Evolutionary conservation across 1,140 invertebrate genomes (phyloP), one percentile per base, ranked within the genome.

Genomic region (Euschistus heros): DNA sequence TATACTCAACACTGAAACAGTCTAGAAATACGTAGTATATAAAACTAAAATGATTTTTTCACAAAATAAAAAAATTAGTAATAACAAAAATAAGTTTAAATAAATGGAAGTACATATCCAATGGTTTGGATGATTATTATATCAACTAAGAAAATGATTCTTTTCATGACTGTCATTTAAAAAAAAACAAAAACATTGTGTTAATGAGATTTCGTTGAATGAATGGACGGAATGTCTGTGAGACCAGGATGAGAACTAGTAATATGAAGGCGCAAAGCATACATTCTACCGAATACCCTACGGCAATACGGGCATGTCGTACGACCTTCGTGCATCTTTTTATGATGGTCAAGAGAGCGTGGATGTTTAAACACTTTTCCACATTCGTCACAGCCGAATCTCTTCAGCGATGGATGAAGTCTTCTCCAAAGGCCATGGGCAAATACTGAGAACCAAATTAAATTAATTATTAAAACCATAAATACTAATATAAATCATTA

Each of bases 301-400:
- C 79, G 77, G 68, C 82, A 84, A 67, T 82, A 79, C 26, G 81
- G 81, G 66, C 82, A 84, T 70, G 80, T 80, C 10, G 82, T 87
- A 75, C 87, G 85, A 42, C 87, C 87, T 61, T 84, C 85, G 73
- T 89, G 87, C 66, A 85, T 83, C 72, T 87, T 81, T 73, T 86
- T 86, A 72, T 89, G 87, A 8, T 87, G 81, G 63, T 84, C 82
- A 54, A 89, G 76, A 47, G 86, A 88, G 70, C 84, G 86, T 63
- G 84, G 85, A 70, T 87, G 85, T 68, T 86, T 88, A 74, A 89
- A 88, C 57, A 82, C 82, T 78, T 88, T 87, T 70, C 81, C 84
- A 76, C 86, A 88, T 70, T 83, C 75, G 70, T 80, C 80, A 76
- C 82, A 84, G 65, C 79, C 62, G 37, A 69, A 66, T 24, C 65